A percentile compares a stretch with the other conserved stretches of the same genome.
Evolutionary conservation across 1,140 invertebrate genomes (phyloP).

Genomic region (Cepaea nemoralis): DNA sequence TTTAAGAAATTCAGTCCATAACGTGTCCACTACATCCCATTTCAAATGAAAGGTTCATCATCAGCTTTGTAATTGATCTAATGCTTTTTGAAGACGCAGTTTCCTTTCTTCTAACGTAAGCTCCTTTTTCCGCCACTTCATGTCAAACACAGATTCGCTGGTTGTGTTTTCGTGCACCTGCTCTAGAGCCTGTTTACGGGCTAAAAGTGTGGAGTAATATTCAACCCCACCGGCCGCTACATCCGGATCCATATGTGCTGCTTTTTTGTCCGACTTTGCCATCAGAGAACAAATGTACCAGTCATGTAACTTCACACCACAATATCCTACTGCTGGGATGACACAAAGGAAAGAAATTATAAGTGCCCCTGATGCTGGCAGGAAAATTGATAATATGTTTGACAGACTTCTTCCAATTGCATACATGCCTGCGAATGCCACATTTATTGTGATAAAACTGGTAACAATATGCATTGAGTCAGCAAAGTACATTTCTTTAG

Average conservation of each 20-base stretch:
- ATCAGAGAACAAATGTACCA: not conserved
- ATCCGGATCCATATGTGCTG: not conserved
- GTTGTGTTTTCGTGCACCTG: not conserved
- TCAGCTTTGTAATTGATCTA: no score
- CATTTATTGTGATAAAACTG: not conserved
- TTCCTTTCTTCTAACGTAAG: not conserved
- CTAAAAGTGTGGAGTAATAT: slow-evolving; percentile 1
- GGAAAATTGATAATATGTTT: not conserved
- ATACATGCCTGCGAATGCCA: not conserved
- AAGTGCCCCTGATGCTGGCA: not conserved
- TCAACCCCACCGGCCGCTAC: slow-evolving; percentile 6
- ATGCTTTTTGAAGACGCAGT: not conserved
- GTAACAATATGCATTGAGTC: not conserved
- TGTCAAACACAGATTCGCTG: not conserved
- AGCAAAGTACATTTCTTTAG: slow-evolving; percentile 11
- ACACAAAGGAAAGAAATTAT: not conserved
- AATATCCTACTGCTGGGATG: not conserved
- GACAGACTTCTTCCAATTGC: not conserved
- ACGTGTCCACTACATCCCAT: no score
- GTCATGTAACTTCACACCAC: not conserved
- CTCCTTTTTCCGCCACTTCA: not conserved
- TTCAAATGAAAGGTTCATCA: no score
- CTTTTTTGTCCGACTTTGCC: not conserved
- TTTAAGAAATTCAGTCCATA: no score
- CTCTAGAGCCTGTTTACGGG: not conserved